These are phyloP conservation scores for Aporophyla lueneburgensis DNA, from an alignment of 2,888 invertebrate species.

Conservation along the genomic window DNA sequence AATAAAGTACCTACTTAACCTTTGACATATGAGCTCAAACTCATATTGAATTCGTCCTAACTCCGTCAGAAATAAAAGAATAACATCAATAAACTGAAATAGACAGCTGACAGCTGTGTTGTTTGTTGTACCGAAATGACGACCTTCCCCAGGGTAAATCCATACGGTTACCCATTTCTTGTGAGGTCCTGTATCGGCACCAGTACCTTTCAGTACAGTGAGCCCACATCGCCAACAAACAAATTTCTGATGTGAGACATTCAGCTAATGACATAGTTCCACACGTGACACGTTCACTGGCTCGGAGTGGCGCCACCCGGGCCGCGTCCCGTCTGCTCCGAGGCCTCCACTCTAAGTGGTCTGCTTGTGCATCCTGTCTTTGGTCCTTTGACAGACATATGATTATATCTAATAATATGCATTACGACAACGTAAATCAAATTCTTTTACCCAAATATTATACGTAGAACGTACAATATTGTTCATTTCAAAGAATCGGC, in stretches of 20 bases:
- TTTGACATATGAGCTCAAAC: slow-evolving; percentile 30
- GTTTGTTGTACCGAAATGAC: slow-evolving; percentile 2
- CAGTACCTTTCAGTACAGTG: neutral
- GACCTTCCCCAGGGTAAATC: neutral
- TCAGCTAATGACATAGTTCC: neutral
- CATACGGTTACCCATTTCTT: neutral
- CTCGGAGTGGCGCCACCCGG: no score
- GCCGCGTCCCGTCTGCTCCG: neutral
- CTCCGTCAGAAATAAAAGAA: slow-evolving; percentile 4
- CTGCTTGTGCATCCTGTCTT: neutral
- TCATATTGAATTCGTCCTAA: slow-evolving; percentile 22
- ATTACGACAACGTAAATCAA: neutral
- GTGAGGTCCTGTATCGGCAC: neutral
- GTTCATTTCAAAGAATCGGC: neutral
- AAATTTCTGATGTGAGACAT: neutral
- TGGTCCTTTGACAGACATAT: neutral
- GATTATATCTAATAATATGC: neutral
- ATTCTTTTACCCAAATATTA: slow-evolving; percentile 1
- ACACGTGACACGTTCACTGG: neutral
- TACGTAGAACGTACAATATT: neutral
- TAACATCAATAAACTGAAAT: slow-evolving; percentile 28
- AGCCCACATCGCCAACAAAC: neutral
- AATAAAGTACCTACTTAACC: slow-evolving; percentile 39
- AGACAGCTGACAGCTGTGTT: slow-evolving; percentile 23
- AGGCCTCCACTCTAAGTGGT: neutral